These are phyloP conservation scores for Adelognathus sp. DNA, from an alignment of 2,888 invertebrate species.

Conservation along the genomic window DNA sequence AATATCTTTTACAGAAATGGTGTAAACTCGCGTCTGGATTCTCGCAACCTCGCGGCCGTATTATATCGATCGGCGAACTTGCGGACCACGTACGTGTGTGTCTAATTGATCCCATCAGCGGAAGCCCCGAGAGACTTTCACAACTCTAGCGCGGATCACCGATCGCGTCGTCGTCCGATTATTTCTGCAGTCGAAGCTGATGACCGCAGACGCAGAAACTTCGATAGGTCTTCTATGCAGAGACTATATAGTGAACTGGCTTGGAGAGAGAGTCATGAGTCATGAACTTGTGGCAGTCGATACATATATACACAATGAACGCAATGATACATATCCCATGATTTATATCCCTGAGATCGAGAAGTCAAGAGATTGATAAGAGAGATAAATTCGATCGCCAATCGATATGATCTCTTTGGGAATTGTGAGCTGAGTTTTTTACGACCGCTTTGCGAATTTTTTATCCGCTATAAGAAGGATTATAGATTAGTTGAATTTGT, in stretches of 20 bases:
- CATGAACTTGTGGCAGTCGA: constrained; percentile 29
- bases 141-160: neutral
- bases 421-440: no score
- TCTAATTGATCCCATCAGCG: constrained; percentile 42
- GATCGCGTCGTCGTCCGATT: constrained; percentile 24
- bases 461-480: no score
- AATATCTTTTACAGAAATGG: constrained; percentile 18
- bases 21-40: neutral
- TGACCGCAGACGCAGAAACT: constrained; percentile 1
- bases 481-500: no score
- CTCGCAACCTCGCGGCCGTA: constrained; percentile 4
- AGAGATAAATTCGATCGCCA: neutral
- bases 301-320: neutral
- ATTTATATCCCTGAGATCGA: constrained; percentile 13
- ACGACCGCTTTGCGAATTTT: no score
- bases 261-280: constrained; percentile 32
- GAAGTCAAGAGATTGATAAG: neutral
- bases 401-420: no score
- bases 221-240: constrained; percentile 19
- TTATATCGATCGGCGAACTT: constrained; percentile 25
- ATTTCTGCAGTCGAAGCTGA: constrained; percentile 1
- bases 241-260: neutral
- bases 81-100: constrained; percentile 19
- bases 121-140: constrained; percentile 23
- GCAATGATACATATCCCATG: no score